phyloP scores from a whole-genome alignment of 2,888 invertebrate species.

The Oegoconia quadripuncta region DNA sequence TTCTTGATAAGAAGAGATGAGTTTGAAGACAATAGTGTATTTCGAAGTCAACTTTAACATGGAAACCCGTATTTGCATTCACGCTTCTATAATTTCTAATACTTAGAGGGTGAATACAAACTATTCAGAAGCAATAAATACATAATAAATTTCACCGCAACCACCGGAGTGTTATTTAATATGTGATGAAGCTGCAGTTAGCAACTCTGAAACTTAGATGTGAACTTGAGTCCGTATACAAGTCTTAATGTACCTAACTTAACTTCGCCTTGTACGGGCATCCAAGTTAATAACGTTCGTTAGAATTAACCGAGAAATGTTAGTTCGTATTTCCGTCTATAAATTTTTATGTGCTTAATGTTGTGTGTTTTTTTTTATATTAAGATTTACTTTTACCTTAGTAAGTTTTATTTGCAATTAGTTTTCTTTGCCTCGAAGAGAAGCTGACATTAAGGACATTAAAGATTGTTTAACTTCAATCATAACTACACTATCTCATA shows the following conservation, averaged over 20 bases:
- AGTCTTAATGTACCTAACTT: slow-evolving; percentile 25
- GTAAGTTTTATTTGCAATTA: background rate
- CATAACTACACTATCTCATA: no score
- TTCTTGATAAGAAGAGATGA: no score
- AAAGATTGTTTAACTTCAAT: no score
- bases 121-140: background rate
- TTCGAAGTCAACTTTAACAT: no score
- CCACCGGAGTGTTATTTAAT: slow-evolving; percentile 26
- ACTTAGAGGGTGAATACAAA: no score
- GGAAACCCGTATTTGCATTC: no score
- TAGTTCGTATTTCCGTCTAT: slow-evolving; percentile 15
- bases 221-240: slow-evolving; percentile 12
- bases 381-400: background rate
- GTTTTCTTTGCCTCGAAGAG: no score
- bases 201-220: slow-evolving; percentile 21
- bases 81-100: no score
- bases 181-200: slow-evolving; percentile 22
- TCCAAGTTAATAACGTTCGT: slow-evolving; percentile 25
- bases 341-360: slow-evolving; percentile 15
- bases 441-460: no score
- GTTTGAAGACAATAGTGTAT: no score
- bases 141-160: background rate
- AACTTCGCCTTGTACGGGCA: slow-evolving; percentile 19
- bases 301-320: slow-evolving; percentile 20
- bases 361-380: background rate